Conservation (phyloP, 2,113 vertebrate species). For the Chlorocebus sabaeus region DNA sequence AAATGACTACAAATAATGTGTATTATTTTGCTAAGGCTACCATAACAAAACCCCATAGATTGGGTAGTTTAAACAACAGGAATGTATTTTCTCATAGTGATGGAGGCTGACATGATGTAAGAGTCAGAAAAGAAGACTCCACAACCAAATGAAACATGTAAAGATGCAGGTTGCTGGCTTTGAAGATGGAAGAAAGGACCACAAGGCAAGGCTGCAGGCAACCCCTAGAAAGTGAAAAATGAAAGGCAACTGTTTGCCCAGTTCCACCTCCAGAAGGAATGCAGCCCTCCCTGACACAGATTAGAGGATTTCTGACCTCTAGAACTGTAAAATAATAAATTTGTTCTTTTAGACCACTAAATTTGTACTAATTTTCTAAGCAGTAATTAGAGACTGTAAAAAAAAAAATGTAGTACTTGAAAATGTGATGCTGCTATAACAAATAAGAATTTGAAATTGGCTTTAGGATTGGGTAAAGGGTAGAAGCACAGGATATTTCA, state of each 20-base stretch:
- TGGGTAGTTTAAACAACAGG: background rate
- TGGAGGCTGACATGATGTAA: background rate
- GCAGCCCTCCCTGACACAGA: background rate
- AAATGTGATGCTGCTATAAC: background rate
- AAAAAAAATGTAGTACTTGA: background rate
- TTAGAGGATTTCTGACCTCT: background rate
- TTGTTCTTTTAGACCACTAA: background rate
- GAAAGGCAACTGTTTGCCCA: background rate
- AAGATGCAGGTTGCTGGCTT: no score
- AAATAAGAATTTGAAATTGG: background rate
- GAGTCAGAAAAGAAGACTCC: background rate
- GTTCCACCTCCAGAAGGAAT: no score
- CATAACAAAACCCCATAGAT: background rate
- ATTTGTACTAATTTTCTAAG: background rate
- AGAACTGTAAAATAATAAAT: background rate
- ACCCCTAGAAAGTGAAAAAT: background rate
- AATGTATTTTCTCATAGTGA: background rate
- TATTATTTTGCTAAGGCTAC: background rate
- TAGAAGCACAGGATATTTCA: background rate
- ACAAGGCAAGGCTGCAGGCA: background rate
- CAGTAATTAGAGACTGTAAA: background rate
- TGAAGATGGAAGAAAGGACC: no score
- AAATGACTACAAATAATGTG: background rate
- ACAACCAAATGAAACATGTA: background rate
- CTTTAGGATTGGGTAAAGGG: background rate